Evolutionary conservation across 1,140 invertebrate genomes (phyloP), one percentile per base, ranked within the genome.

Genomic region (Zelostemma sp.): DNA sequence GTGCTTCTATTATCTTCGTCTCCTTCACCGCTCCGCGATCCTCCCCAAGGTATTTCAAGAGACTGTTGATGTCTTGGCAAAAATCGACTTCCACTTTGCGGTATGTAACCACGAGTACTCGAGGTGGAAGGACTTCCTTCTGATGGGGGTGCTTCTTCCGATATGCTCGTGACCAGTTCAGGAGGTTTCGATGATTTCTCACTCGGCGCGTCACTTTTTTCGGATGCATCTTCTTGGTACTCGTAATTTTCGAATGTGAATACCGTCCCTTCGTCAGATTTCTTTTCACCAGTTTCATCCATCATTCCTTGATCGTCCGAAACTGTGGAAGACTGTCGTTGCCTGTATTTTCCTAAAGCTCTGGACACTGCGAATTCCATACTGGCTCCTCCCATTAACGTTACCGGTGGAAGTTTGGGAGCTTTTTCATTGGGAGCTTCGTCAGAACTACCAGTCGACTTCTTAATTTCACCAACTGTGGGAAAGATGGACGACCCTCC

Each of bases 1-100:
- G 92, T 95, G 78, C 93, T 95, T 57, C 90, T 87, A 67, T 91
- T 94, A 74, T 95, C 94, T 54, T 96, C 94, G 63, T 95, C 93
- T 64, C 93, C 90, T 56, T 91, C 90, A 0, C 81, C 85, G 41
- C 82, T 82, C 40, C 91, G 88, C 50, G 87, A 86, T 1, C 85
- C 86, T 2, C 72, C 77, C 85, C 85, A 86, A 4, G 93, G 93
- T 65, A 95, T 93, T 82, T 95, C 93, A 25, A 95, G 87, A 38
- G 93, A 93, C 75, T 92, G 90, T 72, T 93, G 93, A 80, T 92
- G 91, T 68, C 89, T 85, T 1, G 91, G 87, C 58, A 89, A 81
- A 80, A 89, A 90, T 74, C 90, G 87, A 63, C 84, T 87, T 3
- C 74, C 66, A 25, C 68, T 56, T 41, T 55, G 61, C 6, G 84